Base-by-base conservation (phyloP, 2,113 vertebrate genomes). In the Chloropsis cyanopogon region DNA sequence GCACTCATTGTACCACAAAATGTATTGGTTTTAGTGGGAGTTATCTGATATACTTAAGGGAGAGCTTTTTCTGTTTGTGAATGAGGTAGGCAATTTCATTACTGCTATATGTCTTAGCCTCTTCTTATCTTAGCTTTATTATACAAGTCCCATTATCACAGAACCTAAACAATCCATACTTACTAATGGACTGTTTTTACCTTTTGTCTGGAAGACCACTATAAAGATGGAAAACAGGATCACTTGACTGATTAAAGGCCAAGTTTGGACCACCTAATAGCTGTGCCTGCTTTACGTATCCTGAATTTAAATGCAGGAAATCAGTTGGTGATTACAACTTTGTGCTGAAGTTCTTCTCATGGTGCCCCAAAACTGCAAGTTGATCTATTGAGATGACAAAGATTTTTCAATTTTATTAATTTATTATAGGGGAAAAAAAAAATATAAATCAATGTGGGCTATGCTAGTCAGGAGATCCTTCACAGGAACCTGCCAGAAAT, bases 1-100 rank as follows among this genome's bases (percentile, higher is more conserved):
- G 47, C 47, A 87, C 35, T 49, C 37, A 46, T 56, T 73, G 63
- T 37, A 39, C 20, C 6, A 8, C 59, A 50, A 90, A 69, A 77
- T 39, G 10, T 42, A 72, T 86, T 83, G 18, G 42, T 22, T 86
- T 95, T 61, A 86, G 76, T 49, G 54, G 46, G 53, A 77, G 28
- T 72, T 77, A 53, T 37, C 63, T 33, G 46, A 68, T 76, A 18
- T 5, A 37, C 53, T 80, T 76, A 79, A 61, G 35, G 18, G 76
- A 57, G 80, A 73, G 50, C 42, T 81, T 88, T 92, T 92, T 88
- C 82, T 88, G 24, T 69, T 90, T 92, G 76, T 86, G 80, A 92
- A 86, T 59, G 80, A 81, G 17, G 46, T 18, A 56, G 86, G 59
- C 35, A 31, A 46, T 90, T 95, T 66, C 60, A 81, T 86, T 94